These are phyloP conservation scores for Diabrotica balteata DNA, from an alignment of 2,888 invertebrate genomes.

Conservation along the genomic window DNA sequence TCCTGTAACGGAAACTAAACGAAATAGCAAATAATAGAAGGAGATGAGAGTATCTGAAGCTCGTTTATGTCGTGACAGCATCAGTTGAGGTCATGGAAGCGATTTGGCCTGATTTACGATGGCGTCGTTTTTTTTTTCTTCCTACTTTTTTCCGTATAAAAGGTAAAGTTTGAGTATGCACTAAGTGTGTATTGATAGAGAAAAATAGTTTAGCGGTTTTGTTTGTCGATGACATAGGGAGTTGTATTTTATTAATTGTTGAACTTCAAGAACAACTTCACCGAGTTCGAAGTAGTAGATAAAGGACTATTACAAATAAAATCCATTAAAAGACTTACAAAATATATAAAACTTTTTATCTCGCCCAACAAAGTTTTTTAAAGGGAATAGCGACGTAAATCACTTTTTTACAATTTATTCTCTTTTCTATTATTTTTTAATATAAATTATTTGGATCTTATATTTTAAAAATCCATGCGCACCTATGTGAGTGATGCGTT, in stretches of 20 bases:
- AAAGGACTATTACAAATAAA: no score
- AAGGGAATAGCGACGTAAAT: no score
- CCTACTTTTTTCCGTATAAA: slow-evolving; percentile 5
- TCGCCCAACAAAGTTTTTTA: no score
- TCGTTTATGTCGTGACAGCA: slow-evolving; percentile 43
- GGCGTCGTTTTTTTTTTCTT: slow-evolving; percentile 9
- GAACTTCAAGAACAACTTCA: no score
- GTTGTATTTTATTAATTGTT: background rate
- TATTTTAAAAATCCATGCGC: no score
- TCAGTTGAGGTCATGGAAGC: slow-evolving; percentile 49
- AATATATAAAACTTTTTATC: no score
- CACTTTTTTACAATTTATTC: no score
- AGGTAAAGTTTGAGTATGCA: slow-evolving; percentile 18
- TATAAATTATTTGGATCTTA: no score
- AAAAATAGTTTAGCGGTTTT: slow-evolving; percentile 8
- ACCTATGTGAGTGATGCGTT: no score
- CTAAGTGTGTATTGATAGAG: background rate
- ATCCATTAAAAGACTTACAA: no score
- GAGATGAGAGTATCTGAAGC: slow-evolving; percentile 23
- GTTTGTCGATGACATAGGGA: background rate
- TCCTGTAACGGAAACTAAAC: background rate
- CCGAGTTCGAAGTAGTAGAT: no score
- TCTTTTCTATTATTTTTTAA: no score
- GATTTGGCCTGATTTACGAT: slow-evolving; percentile 33
- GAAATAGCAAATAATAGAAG: slow-evolving; percentile 5